These are phyloP conservation scores for Thripadectes ignobilis DNA, from an alignment of 2,797 vertebrate species.

Conservation along the genomic window DNA sequence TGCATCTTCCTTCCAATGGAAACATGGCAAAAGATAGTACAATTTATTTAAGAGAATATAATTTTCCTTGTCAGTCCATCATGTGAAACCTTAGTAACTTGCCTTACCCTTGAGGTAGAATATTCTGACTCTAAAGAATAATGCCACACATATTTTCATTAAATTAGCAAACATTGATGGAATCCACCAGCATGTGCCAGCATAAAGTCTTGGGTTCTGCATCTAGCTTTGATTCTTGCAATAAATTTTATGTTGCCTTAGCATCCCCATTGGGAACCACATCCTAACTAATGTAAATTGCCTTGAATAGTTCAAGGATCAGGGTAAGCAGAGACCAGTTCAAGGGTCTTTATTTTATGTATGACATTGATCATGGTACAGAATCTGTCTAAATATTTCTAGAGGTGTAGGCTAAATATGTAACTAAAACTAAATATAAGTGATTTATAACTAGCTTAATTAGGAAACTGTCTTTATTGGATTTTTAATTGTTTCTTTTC, in stretches of 20 bases:
- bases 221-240: background rate
- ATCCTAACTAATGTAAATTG: background rate
- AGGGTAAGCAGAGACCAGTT: background rate
- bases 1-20: background rate
- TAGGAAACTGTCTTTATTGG: background rate
- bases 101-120: background rate
- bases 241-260: background rate
- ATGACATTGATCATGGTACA: background rate
- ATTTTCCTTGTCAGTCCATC: background rate
- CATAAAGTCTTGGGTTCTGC: background rate
- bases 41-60: background rate
- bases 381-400: background rate
- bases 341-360: background rate
- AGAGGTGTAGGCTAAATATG: background rate
- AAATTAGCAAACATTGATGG: background rate
- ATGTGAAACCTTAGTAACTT: background rate
- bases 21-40: background rate
- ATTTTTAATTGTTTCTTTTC: background rate
- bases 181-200: background rate
- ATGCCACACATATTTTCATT: background rate
- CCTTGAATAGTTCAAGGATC: background rate
- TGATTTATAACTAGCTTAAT: background rate
- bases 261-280: rapidly evolving
- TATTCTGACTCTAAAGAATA: background rate
- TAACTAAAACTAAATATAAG: background rate